Base-by-base conservation (phyloP, 2,888 invertebrate genomes). In the Cataglyphis rosenhaueri region DNA sequence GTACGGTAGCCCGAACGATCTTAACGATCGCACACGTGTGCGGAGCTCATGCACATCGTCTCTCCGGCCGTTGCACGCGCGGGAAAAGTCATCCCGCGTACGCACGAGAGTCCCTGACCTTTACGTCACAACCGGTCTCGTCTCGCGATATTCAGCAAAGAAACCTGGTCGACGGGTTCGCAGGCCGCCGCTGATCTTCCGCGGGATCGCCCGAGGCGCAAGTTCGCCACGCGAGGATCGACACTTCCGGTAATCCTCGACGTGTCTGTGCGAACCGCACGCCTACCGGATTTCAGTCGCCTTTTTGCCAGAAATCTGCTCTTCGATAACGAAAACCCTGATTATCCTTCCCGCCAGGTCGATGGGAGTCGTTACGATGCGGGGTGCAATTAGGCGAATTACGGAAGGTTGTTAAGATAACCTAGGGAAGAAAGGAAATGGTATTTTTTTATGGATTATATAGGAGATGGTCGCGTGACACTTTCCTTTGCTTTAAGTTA, bases 91-190 rank as follows among this genome's bases (percentile, higher is more conserved):
- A 82, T 85, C 70, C 71, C 81, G 78, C 70, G 78, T 66, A 74
- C 73, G 61, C 66, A 41, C 75, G 70, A 32, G 10, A 52, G 82
- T 64, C 83, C 84, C 85, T 88, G 92, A 90, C 89, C 90, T 91
- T 91, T 90, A 88, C 92, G 87, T 91, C 91, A 88, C 88, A 92
- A 90, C 91, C 88, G 85, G 89, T 89, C 88, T 48, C 76, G 73
- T 55, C 55, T 41, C 41, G 55, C 62, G 84, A 68, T 81, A 83
- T 6, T 6, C 68, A 81, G 8, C 48, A 8, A 52, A 79, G 88
- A 84, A 87, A 85, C 86, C 82, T 73, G 87, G 85, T 65, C 74
- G 88, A 87, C 87, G 84, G 79, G 86, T 88, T 91, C 76, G 76
- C 70, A 68, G 84, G 75, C 82, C 74, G 73, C 82, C 71, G 55